Conservation (phyloP, 1,140 invertebrate genomes). For the Paralvinella palmiformis region DNA sequence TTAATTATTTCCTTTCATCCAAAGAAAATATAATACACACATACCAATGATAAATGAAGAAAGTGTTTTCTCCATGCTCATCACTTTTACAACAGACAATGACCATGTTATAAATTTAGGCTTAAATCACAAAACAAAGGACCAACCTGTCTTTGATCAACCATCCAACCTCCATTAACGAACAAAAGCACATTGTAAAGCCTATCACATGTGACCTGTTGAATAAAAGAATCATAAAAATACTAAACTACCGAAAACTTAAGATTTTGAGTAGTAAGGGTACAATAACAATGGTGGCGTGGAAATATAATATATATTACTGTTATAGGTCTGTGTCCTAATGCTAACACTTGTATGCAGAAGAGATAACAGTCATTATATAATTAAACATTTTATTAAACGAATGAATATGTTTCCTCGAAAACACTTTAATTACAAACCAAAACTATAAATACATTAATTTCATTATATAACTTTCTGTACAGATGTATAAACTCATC, state of each 20-base stretch:
- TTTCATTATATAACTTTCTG: too few species aligned
- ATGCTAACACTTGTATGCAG: background rate
- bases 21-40: too few species aligned
- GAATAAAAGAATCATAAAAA: slow-evolving; percentile 28
- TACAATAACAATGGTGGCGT: too few species aligned
- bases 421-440: too few species aligned
- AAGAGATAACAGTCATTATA: slow-evolving; percentile 8
- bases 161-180: slow-evolving; percentile 82
- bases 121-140: background rate
- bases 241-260: background rate
- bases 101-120: background rate
- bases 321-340: background rate
- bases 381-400: too few species aligned
- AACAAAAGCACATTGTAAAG: slow-evolving; percentile 85
- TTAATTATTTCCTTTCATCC: too few species aligned
- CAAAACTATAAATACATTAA: too few species aligned
- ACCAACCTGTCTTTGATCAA: slow-evolving; percentile 53
- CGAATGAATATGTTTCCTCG: too few species aligned
- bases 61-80: background rate
- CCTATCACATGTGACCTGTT: slow-evolving; percentile 68
- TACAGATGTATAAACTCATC: too few species aligned
- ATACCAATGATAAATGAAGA: background rate
- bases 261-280: background rate
- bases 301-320: too few species aligned
- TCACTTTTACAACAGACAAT: background rate